Percentiles rank a stretch among this genome's conserved stretches.
Evolutionary conservation across 2,113 vertebrate genomes (phyloP).

Genomic region (Acrocephalus kingi): DNA sequence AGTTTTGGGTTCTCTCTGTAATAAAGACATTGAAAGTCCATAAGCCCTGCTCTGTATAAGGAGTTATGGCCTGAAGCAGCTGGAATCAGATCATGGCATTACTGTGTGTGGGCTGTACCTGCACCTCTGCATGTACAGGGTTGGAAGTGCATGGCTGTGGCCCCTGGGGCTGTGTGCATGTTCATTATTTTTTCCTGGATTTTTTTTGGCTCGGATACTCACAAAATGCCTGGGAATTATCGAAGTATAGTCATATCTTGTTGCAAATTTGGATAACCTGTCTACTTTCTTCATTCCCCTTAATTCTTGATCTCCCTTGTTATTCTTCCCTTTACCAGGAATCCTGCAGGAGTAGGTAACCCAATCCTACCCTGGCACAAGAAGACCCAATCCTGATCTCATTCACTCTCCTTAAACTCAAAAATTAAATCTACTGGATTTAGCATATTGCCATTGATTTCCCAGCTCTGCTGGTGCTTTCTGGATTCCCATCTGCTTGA

Average conservation of each 20-base stretch:
- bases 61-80: background rate
- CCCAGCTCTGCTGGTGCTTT: background rate
- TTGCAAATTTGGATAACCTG: background rate
- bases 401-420: background rate
- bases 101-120: background rate
- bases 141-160: background rate
- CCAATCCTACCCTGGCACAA: background rate
- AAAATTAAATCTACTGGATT: background rate
- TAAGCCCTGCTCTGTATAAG: fast-evolving
- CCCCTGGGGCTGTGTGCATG: background rate
- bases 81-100: background rate
- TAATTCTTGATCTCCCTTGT: background rate
- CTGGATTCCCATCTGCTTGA: background rate
- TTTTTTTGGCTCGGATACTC: background rate
- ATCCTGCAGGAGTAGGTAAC: background rate
- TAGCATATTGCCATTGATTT: background rate
- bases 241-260: background rate
- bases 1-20: background rate
- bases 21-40: background rate
- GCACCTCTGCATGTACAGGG: background rate
- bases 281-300: background rate
- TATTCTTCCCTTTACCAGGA: background rate
- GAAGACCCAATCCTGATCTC: background rate
- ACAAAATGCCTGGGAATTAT: background rate
- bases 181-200: background rate